A percentile compares a stretch with the other conserved stretches of the same genome.
Evolutionary conservation across 2,888 invertebrate species (phyloP).

Genomic region (Busseola fusca): DNA sequence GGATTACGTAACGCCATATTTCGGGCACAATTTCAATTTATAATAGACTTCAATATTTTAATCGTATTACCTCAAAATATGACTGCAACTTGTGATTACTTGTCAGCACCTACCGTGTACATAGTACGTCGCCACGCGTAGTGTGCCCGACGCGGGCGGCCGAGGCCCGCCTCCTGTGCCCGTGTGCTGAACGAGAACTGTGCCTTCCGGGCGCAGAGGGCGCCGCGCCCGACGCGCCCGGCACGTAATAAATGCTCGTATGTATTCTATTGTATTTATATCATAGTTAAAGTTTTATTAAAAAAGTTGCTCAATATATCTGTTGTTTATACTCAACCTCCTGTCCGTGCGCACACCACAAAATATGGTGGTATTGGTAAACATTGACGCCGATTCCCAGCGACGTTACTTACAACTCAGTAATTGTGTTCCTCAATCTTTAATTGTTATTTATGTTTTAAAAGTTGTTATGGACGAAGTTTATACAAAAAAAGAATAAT

Average conservation of each 20-base stretch:
- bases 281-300: constrained; percentile 86
- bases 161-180: constrained; percentile 54
- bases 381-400: too few species aligned
- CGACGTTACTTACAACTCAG: too few species aligned
- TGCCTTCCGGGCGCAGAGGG: constrained; percentile 78
- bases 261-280: constrained; percentile 87
- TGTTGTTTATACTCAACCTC: constrained; percentile 36
- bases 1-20: constrained; percentile 10
- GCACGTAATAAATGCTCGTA: constrained; percentile 84
- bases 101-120: constrained; percentile 42
- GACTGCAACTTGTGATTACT: constrained; percentile 42
- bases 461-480: too few species aligned
- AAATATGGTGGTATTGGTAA: too few species aligned
- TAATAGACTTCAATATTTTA: constrained; percentile 21
- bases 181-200: constrained; percentile 78
- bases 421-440: too few species aligned
- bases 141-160: constrained; percentile 61
- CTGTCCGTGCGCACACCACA: not conserved
- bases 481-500: too few species aligned
- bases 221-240: constrained; percentile 69
- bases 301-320: constrained; percentile 86
- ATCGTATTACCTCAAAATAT: constrained; percentile 23
- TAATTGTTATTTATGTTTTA: too few species aligned
- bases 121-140: constrained; percentile 51
- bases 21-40: constrained; percentile 24